Conservation (phyloP, 2,888 invertebrate species). For the Drosophila mercatorum region DNA sequence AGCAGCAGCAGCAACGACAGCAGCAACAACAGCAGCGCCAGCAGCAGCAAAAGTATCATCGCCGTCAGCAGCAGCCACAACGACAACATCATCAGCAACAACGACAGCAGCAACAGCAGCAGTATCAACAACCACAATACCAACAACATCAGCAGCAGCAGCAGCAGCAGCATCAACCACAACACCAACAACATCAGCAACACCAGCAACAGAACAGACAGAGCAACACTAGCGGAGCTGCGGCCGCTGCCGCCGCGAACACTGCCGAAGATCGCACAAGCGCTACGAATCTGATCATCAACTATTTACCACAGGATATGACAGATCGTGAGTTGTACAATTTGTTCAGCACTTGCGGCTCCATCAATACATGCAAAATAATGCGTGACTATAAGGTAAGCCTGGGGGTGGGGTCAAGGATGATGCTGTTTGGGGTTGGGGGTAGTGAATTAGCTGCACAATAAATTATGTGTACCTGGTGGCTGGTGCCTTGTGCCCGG, state of each 20-base stretch:
- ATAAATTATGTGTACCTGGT: conserved; percentile 2
- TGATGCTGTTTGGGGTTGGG: too few relatives aligned
- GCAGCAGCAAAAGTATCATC: neutral
- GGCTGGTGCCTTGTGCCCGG: neutral
- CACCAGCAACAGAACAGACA: conserved; percentile 28
- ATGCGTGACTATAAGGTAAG: conserved; percentile 94
- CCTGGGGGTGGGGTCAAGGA: neutral
- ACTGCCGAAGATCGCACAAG: conserved; percentile 62
- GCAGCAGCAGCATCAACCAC: conserved; percentile 12
- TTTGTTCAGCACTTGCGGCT: conserved; percentile 94
- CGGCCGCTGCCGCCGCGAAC: conserved; percentile 46
- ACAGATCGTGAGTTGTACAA: conserved; percentile 95
- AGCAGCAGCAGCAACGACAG: neutral
- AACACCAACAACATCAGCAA: conserved; percentile 18
- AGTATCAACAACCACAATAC: neutral
- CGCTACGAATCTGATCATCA: conserved; percentile 95
- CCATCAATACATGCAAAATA: conserved; percentile 95
- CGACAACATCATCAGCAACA: neutral
- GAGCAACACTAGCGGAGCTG: conserved; percentile 3
- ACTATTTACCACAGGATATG: conserved; percentile 97
- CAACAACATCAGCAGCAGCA: conserved; percentile 23
- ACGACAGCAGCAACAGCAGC: neutral
- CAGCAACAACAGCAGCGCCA: neutral
- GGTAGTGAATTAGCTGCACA: neutral
- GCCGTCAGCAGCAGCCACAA: conserved; percentile 1